Evolutionary conservation across 2,888 invertebrate species (phyloP).

Genomic region (Mythimna pallens): DNA sequence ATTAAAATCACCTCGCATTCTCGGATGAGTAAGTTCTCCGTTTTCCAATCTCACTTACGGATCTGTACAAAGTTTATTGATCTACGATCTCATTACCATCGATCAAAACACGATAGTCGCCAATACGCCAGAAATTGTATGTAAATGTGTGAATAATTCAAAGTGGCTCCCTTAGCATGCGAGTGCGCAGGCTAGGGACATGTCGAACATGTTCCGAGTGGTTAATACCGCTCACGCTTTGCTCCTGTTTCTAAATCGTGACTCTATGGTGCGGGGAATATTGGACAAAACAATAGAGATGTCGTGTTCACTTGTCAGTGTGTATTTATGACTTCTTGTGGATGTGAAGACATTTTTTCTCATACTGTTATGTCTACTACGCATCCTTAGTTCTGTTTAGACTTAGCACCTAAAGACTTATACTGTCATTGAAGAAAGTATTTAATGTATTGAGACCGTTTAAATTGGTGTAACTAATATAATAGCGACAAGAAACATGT

Average conservation of each 20-base stretch:
- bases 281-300: conserved; percentile 38
- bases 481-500: too few species aligned
- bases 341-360: conserved; percentile 27
- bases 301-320: conserved; percentile 37
- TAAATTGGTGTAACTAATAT: background rate
- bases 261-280: conserved; percentile 24
- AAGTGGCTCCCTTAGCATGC: conserved; percentile 58
- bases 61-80: conserved; percentile 59
- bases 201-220: conserved; percentile 52
- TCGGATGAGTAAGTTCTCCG: background rate
- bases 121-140: conserved; percentile 60
- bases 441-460: background rate
- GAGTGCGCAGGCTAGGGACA: conserved; percentile 26
- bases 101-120: conserved; percentile 58
- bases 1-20: background rate
- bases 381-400: background rate
- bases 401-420: background rate
- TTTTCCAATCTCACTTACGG: background rate
- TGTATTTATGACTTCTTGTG: conserved; percentile 39
- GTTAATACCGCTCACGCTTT: conserved; percentile 51
- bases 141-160: conserved; percentile 60
- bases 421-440: background rate
- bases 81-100: conserved; percentile 61
- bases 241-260: conserved; percentile 64
- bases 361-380: conserved; percentile 2